phyloP scores from a whole-genome alignment of 2,888 invertebrate species.

The Pristionchus japonicus region DNA sequence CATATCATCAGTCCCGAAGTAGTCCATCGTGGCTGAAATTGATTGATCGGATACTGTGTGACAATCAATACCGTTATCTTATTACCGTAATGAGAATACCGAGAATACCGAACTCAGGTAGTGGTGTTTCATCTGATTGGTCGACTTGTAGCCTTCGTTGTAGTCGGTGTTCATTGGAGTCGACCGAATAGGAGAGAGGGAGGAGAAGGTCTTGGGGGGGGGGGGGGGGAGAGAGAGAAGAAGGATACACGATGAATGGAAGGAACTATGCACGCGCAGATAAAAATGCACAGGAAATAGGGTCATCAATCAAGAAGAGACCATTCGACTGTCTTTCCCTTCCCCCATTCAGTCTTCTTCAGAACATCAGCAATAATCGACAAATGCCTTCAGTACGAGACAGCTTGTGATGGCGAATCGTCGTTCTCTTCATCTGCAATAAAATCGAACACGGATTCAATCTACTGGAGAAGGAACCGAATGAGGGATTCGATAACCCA shows the following conservation, averaged over 20 bases:
- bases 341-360: background rate
- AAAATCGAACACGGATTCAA: conserved; percentile 46
- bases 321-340: background rate
- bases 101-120: background rate
- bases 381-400: conserved; percentile 31
- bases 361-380: background rate
- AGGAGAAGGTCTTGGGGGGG: background rate
- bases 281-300: background rate
- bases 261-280: too few species aligned
- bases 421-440: conserved; percentile 46
- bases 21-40: background rate
- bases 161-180: background rate
- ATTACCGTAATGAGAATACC: background rate
- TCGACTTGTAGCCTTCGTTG: background rate
- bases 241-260: background rate
- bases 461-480: background rate
- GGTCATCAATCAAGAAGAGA: background rate
- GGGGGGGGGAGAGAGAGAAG: too few species aligned
- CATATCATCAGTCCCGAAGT: background rate
- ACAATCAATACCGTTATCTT: too few species aligned
- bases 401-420: conserved; percentile 45
- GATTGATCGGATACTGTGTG: background rate
- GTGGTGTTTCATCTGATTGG: background rate
- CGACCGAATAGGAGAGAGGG: background rate
- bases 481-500: conserved; percentile 44